Evolutionary conservation across 2,797 vertebrate genomes (phyloP), one percentile per base, ranked within the genome.

Genomic region (Pyrrhura leucotis): DNA sequence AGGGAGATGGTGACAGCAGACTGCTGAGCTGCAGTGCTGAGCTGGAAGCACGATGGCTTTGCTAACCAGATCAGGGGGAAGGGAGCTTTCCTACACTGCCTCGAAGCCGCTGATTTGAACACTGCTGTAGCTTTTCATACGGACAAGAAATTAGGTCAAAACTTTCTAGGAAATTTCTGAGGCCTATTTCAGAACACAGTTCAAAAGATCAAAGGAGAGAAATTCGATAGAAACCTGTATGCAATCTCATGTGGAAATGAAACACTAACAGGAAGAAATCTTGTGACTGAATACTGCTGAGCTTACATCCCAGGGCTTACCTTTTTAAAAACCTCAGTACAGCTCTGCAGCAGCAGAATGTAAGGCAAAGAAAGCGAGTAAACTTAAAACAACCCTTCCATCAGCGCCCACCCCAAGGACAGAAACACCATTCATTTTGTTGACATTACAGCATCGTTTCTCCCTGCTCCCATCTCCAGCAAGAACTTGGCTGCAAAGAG

Each of bases 91-190:
- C 86, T 4, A 21, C 50, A 12, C 59, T 59, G 26, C 67, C 80
- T 68, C 5, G 1, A 35, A 66, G 65, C 77, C 69, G 85, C 45
- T 28, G 50, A 17, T 19, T 37, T 40, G 22, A 93, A 40, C 80
- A 5, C 16, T 37, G 4, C 40, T 2, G 7, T 22, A 42, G 21
- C 84, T 82, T 65, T 95, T 66, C 84, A 89, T 0, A 63, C 0
- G 1, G 53, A 23, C 47, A 33, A 83, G 72, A 92, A 96, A 96
- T 92, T 77, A 89, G 94, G 94, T 94, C 94, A 95, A 90, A 94
- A 91, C 94, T 94, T 96, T 96, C 94, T 88, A 95, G 94, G 95
- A 96, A 96, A 80, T 90, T 80, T 92, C 92, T 61, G 75, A 56
- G 0, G 21, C 81, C 75, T 54, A 45, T 85, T 95, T 95, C 12